Conservation (phyloP, 2,797 vertebrate species). For the Micropoecilia bifurca region DNA sequence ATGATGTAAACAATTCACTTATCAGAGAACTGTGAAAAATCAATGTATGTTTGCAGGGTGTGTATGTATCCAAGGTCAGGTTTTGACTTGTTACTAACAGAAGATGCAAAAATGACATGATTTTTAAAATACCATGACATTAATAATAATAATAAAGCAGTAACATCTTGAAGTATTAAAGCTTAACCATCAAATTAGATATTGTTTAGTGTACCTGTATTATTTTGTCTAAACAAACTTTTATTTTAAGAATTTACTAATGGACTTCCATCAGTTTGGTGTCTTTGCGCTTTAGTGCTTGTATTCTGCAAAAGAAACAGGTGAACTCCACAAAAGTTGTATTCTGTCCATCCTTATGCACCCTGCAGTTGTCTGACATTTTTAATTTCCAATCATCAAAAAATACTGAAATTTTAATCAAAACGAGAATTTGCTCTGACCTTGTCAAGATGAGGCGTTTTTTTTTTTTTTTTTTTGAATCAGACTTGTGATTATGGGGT, state of each 20-base stretch:
- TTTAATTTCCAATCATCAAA: slow-evolving; percentile 31
- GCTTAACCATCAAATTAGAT: background rate
- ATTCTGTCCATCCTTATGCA: slow-evolving; percentile 11
- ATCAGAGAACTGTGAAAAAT: slow-evolving; percentile 10
- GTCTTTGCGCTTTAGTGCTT: slow-evolving; percentile 24
- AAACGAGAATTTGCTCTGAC: slow-evolving; percentile 65
- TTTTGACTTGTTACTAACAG: slow-evolving; percentile 26
- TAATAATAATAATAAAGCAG: too few species aligned
- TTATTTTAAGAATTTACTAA: background rate
- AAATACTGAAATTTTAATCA: slow-evolving; percentile 72
- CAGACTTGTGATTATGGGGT: slow-evolving; percentile 72
- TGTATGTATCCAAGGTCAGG: slow-evolving; percentile 26
- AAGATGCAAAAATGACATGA: slow-evolving; percentile 1
- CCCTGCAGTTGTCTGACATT: slow-evolving; percentile 30
- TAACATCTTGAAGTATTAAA: too few species aligned
- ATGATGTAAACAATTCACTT: slow-evolving; percentile 5
- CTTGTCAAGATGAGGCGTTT: slow-evolving; percentile 66
- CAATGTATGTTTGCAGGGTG: slow-evolving; percentile 5
- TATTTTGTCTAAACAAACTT: background rate
- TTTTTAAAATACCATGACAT: background rate
- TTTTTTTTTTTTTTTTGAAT: slow-evolving; percentile 44
- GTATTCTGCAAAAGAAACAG: slow-evolving; percentile 14
- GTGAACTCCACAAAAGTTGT: slow-evolving; percentile 12
- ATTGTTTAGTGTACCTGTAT: background rate
- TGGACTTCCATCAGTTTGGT: background rate